Base-by-base conservation (phyloP, 2,888 invertebrate genomes). In the Drosophila crucigera region DNA sequence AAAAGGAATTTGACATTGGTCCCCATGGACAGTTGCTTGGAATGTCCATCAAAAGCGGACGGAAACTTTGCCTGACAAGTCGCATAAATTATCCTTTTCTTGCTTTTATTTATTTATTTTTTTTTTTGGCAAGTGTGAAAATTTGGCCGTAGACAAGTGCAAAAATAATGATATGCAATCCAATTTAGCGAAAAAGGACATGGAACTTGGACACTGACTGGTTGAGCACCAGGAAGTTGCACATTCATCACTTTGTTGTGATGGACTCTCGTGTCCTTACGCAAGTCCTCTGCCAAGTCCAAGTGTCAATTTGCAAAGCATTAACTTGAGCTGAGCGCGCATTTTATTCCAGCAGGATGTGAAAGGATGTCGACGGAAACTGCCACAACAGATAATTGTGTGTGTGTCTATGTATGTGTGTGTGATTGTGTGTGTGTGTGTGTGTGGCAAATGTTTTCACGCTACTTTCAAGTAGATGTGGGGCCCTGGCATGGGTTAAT, bases 121-220 rank as follows among this genome's bases (percentile, higher is more conserved):
- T 56, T 47, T 53, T 52, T 22, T 65, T 59, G 65, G 68, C 78
- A 83, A 83, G 86, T 90, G 87, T 76, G 86, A 85, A 87, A 78
- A 88, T 86, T 89, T 75, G 76, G 63, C 56, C 64, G 53, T 80
- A 82, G 90, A 82, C 87, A 88, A 88, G 90, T 88, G 87, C 90
- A 85, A 89, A 88, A 88, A 82, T 88, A 88, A 88, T 88, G 87
- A 88, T 88, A 88, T 88, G 87, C 87, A 88, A 88, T 88, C 87
- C 87, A 88, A 88, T 88, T 88, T 90, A 76, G 61, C 63, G 64
- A 22, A 59, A 58, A 71, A 71, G 72, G 70, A 73, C 78, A 68
- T 62, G 59, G 28, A 67, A 63, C 54, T 67, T 67, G 76, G 70
- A 78, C 70, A 64, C 62, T 71, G 62, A 39, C 55, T 49, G 69